These are phyloP conservation scores for Bimastos eiseni DNA, from an alignment of 2,888 invertebrate genomes.

Conservation along the genomic window DNA sequence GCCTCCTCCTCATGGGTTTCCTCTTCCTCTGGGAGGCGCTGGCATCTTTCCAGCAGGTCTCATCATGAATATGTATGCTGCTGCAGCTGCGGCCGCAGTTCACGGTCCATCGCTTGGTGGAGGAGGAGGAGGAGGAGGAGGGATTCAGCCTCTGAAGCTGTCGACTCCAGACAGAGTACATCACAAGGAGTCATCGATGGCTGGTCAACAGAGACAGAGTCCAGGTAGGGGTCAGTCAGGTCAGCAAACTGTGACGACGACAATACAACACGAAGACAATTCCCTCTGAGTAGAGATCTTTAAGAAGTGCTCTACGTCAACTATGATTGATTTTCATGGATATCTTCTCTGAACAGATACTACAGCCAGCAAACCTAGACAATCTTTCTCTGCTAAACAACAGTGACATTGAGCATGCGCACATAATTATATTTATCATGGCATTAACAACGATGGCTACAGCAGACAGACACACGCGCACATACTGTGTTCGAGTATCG, in stretches of 20 bases:
- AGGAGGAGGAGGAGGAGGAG: background rate
- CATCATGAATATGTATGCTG: constrained; percentile 27
- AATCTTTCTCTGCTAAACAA: too few species aligned
- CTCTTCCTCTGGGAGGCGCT: background rate
- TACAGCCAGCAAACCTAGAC: too few species aligned
- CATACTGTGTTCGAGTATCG: too few species aligned
- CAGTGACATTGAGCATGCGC: too few species aligned
- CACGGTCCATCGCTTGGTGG: background rate
- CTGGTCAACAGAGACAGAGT: constrained; percentile 23
- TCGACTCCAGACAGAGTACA: background rate
- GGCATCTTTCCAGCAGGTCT: constrained; percentile 22
- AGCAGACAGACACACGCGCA: too few species aligned
- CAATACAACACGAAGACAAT: background rate
- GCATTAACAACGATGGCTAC: too few species aligned
- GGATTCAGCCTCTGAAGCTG: background rate
- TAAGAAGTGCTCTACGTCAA: too few species aligned
- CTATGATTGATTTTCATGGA: too few species aligned
- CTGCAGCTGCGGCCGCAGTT: constrained; percentile 15
- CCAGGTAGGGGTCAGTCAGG: background rate
- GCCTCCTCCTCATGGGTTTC: background rate
- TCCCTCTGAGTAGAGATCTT: too few species aligned
- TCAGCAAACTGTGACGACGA: background rate
- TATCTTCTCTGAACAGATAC: too few species aligned
- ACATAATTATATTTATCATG: too few species aligned
- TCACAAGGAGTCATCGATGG: background rate